phyloP scores from a whole-genome alignment of 2,797 vertebrate species.

The Pangasius krempfi region DNA sequence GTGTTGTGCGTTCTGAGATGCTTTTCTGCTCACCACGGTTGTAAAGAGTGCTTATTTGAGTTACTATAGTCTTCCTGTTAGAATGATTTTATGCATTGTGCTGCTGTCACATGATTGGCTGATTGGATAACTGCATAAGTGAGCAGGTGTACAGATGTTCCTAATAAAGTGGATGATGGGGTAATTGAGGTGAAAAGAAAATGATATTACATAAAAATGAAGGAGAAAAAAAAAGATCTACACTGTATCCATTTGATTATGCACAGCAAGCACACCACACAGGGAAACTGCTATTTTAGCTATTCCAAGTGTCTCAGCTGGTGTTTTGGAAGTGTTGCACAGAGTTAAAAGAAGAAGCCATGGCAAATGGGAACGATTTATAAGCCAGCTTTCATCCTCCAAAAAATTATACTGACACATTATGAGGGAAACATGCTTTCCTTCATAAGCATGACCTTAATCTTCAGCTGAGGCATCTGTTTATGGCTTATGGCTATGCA shows the following conservation, averaged over 20 bases:
- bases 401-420: too few relatives aligned
- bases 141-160: not conserved
- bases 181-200: not conserved
- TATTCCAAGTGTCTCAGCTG: not conserved
- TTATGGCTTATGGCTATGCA: not conserved
- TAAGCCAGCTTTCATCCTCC: too few relatives aligned
- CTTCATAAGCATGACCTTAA: not conserved
- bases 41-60: too few relatives aligned
- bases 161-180: not conserved
- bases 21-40: too few relatives aligned
- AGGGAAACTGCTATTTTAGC: not conserved
- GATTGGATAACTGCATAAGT: not conserved
- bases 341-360: not conserved
- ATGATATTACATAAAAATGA: not conserved
- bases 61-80: too few relatives aligned
- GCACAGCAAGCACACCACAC: not conserved
- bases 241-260: not conserved
- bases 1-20: too few relatives aligned
- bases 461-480: not conserved
- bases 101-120: not conserved
- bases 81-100: not conserved
- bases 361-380: not conserved
- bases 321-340: not conserved
- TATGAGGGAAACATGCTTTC: not conserved
- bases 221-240: not conserved